Conservation (phyloP, 2,888 invertebrate genomes). For the Tethea ocularis region DNA sequence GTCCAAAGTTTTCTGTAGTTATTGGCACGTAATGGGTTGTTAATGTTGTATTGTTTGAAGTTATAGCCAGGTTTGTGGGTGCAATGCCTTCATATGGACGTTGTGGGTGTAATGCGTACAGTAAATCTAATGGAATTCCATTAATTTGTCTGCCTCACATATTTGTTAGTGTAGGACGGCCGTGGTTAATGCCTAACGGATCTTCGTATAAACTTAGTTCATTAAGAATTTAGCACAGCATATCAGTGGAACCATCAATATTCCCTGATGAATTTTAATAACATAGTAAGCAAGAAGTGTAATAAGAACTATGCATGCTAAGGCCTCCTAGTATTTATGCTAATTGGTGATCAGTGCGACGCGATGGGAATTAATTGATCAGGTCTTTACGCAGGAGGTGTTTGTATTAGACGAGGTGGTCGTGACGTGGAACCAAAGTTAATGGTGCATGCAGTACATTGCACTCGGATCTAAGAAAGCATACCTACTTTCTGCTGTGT, state of each 20-base stretch:
- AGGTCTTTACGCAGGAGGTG: slow-evolving; percentile 28
- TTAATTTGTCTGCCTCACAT: slow-evolving; percentile 34
- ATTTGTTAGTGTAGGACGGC: slow-evolving; percentile 11
- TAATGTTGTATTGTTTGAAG: slow-evolving; percentile 47
- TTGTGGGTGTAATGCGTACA: slow-evolving; percentile 24
- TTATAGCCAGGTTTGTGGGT: slow-evolving; percentile 34
- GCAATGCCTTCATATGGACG: slow-evolving; percentile 40
- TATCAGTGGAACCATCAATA: slow-evolving; percentile 4
- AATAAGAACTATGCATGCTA: slow-evolving; percentile 21
- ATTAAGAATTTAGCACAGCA: not conserved
- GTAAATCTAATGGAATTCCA: slow-evolving; percentile 24
- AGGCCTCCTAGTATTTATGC: slow-evolving; percentile 34
- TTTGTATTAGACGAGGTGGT: slow-evolving; percentile 35
- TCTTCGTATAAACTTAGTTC: not conserved
- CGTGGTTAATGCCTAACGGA: not conserved
- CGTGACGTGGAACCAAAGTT: slow-evolving; percentile 64
- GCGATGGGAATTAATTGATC: slow-evolving; percentile 27
- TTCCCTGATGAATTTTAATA: slow-evolving; percentile 8
- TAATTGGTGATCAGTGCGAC: slow-evolving; percentile 33
- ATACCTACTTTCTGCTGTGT: slow-evolving; percentile 45
- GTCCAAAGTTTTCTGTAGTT: slow-evolving; percentile 31
- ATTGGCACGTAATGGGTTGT: slow-evolving; percentile 34
- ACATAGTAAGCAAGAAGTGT: slow-evolving; percentile 17
- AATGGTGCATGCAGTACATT: slow-evolving; percentile 76
- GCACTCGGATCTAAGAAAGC: slow-evolving; percentile 57